Evolutionary conservation across 2,113 vertebrate species (phyloP), one percentile per base, ranked within the genome.

Genomic region (Gallinago media): DNA sequence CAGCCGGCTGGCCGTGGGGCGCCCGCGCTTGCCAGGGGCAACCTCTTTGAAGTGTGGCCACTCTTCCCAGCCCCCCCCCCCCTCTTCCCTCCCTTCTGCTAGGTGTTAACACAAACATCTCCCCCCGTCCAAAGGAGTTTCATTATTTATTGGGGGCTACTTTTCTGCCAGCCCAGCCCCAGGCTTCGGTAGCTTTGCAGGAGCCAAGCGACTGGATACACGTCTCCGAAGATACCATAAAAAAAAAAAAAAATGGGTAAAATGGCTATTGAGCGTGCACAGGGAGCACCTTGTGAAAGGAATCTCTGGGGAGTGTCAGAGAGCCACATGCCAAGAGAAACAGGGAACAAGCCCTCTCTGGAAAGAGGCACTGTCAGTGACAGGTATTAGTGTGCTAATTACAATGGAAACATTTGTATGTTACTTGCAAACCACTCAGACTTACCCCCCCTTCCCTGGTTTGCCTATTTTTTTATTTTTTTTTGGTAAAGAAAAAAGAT

Each of bases 91-190:
- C 73, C 80, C 71, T 85, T 95, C 63, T n/a, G 36, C 52, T 73
- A 88, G 87, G 89, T 95, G 91, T 96, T 94, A 98, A 89, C 46
- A 42, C 81, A 96, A 96, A 95, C 86, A 94, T 47, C 19, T 23
- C 49, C 38, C 54, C 2, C 54, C 2, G 0, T 91, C 85, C 89
- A 96, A 86, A 71, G 68, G 62, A 36, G 44, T 75, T 78, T 89
- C 49, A 63, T 95, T 96, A 85, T 97, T 97, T 97, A 92, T 79
- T 67, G 72, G 92, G 83, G 85, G 34, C 50, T 90, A 12, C 25
- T 61, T 89, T 42, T 15, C 68, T 73, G 54, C 78, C 95, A 91
- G 87, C 49, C 31, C 76, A 75, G 74, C 42, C 72, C 29, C 80
- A 93, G 85, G 55, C 76, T 90, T 89, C 9, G 16, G 83, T 89